Evolutionary conservation across 2,888 invertebrate genomes (phyloP).

Genomic region (Tinea trinotella): DNA sequence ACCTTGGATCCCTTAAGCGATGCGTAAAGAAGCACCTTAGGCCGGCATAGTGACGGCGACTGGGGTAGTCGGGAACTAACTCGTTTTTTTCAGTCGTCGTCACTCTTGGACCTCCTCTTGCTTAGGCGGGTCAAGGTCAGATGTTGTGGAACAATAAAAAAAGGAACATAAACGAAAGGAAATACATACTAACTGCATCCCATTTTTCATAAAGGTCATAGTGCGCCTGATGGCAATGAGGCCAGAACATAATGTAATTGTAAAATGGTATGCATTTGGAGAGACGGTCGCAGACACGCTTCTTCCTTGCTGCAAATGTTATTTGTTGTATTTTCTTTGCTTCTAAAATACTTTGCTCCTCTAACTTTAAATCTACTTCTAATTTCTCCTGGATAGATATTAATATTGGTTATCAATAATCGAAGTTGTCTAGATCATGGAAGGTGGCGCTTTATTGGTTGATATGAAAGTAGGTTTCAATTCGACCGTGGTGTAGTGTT

Average conservation of each 20-base stretch:
- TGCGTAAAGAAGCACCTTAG: too few species aligned
- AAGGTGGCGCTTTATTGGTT: background rate
- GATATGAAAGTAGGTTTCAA: too few species aligned
- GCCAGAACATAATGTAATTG: conserved; percentile 62
- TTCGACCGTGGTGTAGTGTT: too few species aligned
- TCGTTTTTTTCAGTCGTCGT: too few species aligned
- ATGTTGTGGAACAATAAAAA: too few species aligned
- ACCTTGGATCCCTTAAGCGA: too few species aligned
- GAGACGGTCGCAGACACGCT: conserved; percentile 45
- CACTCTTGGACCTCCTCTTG: too few species aligned
- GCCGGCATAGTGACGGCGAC: too few species aligned
- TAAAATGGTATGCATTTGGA: conserved; percentile 28
- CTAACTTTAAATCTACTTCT: conserved; percentile 35
- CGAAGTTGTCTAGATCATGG: background rate
- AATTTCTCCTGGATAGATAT: conserved; percentile 35
- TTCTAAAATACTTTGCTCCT: conserved; percentile 37
- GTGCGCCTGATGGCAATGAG: conserved; percentile 55
- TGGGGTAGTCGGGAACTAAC: too few species aligned
- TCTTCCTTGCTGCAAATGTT: conserved; percentile 53
- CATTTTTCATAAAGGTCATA: conserved; percentile 59
- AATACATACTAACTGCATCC: conserved; percentile 42
- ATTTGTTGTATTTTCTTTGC: conserved; percentile 34
- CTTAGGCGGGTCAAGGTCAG: too few species aligned
- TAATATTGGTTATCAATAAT: background rate
- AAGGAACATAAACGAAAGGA: too few species aligned